Evolutionary conservation across 23 tunicate genomes (phyloP), one percentile per base, ranked within the genome.

Genomic region (Phallusia fumigata): DNA sequence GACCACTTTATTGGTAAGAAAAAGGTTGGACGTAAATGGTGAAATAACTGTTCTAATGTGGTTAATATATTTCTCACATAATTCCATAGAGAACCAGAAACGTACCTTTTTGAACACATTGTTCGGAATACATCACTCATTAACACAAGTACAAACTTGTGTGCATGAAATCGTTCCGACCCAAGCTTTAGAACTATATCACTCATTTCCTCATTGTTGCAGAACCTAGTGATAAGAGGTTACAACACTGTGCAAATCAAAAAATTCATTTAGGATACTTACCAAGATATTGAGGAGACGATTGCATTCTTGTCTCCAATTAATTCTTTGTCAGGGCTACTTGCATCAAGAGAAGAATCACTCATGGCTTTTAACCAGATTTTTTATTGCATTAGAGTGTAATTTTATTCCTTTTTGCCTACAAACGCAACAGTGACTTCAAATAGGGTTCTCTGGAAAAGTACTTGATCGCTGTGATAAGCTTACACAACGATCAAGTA

Each of bases 101-200:
- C 69, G 3, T 36, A 80, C 80, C 98, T 31, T 78, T 89, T 74
- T 31, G 98, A 94, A 36, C 98, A 94, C 91, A 94, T 86, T 34
- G 94, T 84, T 45, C 81, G 85, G 53, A 94, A 94, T 0, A 94
- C 98, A 94, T 94, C 98, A 79, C 98, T 94, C 90, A 94, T 85
- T 16, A 94, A 84, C 12, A 93, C 83, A 32, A 94, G 80, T 2
- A 94, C 94, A 85, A 94, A 89, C 76, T 80, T 85, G 72, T 94
- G 98, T 12, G 93, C 89, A 85, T 82, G 81, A 53, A 53, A 94
- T 0, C 79, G 78, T 78, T 89, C 73, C 8, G 88, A 33, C 11
- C 98, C 94, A 32, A 94, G 80, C 64, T 86, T 85, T 40, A 94
- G 34, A 19, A 81, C 81, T 18, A 94, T 65, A 74, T 94, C 98